Evolutionary conservation across 2,113 vertebrate genomes (phyloP).

Genomic region (Vulpes lagopus): DNA sequence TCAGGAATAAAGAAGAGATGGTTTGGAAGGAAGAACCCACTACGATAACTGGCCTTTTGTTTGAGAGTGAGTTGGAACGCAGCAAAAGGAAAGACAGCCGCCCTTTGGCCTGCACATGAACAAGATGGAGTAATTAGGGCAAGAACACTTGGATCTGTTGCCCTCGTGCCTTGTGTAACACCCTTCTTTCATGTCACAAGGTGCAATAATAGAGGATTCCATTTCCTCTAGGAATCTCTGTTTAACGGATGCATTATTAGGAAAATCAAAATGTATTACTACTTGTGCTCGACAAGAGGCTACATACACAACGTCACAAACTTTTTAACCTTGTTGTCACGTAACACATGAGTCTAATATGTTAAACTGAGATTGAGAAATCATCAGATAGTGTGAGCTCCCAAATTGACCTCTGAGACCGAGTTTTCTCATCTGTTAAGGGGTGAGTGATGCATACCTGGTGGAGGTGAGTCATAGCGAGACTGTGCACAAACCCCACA

Average conservation of each 20-base stretch:
- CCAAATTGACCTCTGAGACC: neutral
- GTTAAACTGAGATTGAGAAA: neutral
- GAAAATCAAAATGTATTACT: neutral
- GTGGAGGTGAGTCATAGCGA: neutral
- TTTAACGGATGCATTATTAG: neutral
- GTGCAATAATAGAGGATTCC: conserved; percentile 53
- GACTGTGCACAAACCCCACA: neutral
- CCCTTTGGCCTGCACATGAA: conserved; percentile 62
- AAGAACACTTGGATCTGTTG: conserved; percentile 48
- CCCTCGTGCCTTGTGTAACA: conserved; percentile 48
- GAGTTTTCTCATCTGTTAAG: conserved; percentile 27
- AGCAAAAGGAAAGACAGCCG: neutral
- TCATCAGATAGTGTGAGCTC: neutral
- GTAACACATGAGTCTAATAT: neutral
- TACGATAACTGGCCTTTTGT: neutral
- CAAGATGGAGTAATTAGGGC: conserved; percentile 50
- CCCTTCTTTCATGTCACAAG: conserved; percentile 70
- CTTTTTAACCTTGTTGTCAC: neutral
- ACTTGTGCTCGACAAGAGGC: neutral
- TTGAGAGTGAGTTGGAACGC: neutral
- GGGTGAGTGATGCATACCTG: neutral
- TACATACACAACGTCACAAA: neutral
- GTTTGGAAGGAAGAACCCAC: neutral
- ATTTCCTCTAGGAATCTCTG: neutral
- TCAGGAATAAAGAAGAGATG: neutral